Percentiles rank a stretch among this genome's conserved stretches.
These are phyloP conservation scores for Chionoecetes opilio DNA, from an alignment of 1,140 invertebrate species.

Conservation along the genomic window DNA sequence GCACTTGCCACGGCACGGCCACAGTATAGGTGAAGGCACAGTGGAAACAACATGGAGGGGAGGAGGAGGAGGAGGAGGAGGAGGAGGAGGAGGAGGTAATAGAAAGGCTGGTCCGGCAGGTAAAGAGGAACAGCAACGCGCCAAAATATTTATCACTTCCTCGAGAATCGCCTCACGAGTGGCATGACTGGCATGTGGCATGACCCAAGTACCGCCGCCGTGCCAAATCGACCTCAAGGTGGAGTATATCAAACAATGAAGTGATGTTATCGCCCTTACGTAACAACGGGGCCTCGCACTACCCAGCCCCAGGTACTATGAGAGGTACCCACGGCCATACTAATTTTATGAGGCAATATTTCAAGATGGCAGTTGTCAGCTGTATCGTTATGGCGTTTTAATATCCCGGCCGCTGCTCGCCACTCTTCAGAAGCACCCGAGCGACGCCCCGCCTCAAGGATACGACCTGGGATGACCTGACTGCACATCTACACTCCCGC, in stretches of 20 bases:
- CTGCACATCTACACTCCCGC: not conserved
- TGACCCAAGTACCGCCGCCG: not conserved
- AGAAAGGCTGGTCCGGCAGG: not conserved
- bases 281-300: not conserved
- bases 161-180: not conserved
- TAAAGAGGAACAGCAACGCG: not conserved
- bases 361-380: constrained; percentile 42
- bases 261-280: not conserved
- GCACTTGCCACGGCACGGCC: not conserved
- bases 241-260: not conserved
- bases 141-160: not conserved
- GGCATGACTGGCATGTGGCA: not conserved
- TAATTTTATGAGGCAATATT: constrained; percentile 46
- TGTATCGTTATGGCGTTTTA: constrained; percentile 46
- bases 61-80: not conserved
- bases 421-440: not conserved
- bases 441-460: not conserved
- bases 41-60: not conserved
- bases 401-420: constrained; percentile 32
- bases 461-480: not conserved
- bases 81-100: not conserved
- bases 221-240: not conserved
- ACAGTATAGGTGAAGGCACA: not conserved
- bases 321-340: constrained; percentile 10
- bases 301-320: constrained; percentile 4